Conservation (phyloP, 1,140 invertebrate genomes). For the Wasmannia auropunctata region DNA sequence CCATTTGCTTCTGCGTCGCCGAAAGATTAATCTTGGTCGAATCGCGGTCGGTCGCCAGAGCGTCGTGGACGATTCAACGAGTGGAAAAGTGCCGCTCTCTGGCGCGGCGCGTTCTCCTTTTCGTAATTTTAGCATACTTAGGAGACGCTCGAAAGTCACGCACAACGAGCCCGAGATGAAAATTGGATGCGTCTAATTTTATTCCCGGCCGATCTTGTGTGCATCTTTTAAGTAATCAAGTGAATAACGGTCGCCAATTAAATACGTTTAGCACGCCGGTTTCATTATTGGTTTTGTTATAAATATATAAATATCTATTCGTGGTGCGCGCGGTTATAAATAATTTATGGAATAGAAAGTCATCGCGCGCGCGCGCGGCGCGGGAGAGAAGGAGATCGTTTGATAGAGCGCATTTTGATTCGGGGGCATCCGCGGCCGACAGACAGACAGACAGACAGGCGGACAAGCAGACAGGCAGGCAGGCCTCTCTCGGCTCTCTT, state of each 20-base stretch:
- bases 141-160: not conserved
- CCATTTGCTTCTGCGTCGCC: not conserved
- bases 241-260: too few relatives aligned
- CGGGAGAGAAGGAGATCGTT: not conserved
- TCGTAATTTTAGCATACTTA: not conserved
- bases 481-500: not conserved
- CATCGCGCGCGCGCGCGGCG: not conserved
- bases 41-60: not conserved
- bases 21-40: not conserved
- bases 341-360: constrained; percentile 12
- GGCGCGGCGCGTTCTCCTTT: not conserved
- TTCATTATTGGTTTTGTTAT: not conserved
- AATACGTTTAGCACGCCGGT: too few relatives aligned
- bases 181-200: not conserved
- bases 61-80: not conserved
- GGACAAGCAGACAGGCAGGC: too few relatives aligned
- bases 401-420: constrained; percentile 3
- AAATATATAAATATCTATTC: not conserved
- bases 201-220: too few relatives aligned
- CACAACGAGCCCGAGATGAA: not conserved
- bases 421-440: not conserved
- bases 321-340: not conserved
- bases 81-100: not conserved
- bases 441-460: too few relatives aligned
- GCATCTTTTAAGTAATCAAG: not conserved